Base-by-base conservation (phyloP, 1,140 invertebrate genomes). In the Elymnias hypermnestra region DNA sequence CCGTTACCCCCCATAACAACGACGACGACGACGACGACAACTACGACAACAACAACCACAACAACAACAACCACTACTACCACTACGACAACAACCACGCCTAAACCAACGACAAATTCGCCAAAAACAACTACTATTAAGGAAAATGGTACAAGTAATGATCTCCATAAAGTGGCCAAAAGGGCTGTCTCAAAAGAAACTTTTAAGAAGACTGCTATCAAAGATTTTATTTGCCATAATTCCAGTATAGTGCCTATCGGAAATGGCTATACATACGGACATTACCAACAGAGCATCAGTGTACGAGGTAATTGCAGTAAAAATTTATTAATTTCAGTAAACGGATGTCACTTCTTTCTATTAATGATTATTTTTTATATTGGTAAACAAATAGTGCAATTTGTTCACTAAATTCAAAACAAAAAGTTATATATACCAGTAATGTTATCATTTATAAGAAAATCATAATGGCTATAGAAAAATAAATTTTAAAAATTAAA, bases 221-320 rank as follows among this genome's bases (percentile, higher is more conserved):
- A 55, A 58, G 73, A 54, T 75, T 89, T 87, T 47, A 84, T 89
- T 48, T 93, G 91, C 61, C 73, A 90, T 13, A 90, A 90, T 57
- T 82, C 88, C 0, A 88, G 88, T 14, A 73, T 88, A 6, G 83
- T 93, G 13, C 87, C 89, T 0, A 85, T 88, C 28, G 89, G 92
- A 72, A 77, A 89, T 2, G 89, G 89, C 21, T 92, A 92, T 54
- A 90, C 89, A 3, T 93, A 93, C 76, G 93, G 93, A n/a, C 90
- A 91, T 67, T 94, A 92, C 60, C 64, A 87, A n/a, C 88, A 86
- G 45, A 87, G 85, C 28, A 63, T 94, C 36, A 82, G 84, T 19
- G 85, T 90, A 5, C 89, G 89, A 89, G 90, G 92, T 93, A 57
- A 83, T 12, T n/a, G n/a, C n/a, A n/a, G n/a, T n/a, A n/a, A n/a